A percentile compares a stretch with the other conserved stretches of the same genome.
These are phyloP conservation scores for Serripes groenlandicus DNA, from an alignment of 2,888 invertebrate genomes.

Conservation along the genomic window DNA sequence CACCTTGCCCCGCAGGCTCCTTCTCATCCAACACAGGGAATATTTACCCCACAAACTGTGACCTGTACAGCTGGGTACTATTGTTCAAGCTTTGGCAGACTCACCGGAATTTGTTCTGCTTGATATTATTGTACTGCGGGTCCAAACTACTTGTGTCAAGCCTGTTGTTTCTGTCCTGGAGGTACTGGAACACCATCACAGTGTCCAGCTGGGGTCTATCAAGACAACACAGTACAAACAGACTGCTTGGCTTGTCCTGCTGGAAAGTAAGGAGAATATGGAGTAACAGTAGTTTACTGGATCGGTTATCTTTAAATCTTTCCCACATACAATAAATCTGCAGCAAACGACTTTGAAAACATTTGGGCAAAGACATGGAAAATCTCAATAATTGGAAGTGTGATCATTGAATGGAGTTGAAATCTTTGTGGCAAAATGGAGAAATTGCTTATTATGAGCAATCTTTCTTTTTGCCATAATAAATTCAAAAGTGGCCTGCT, in stretches of 20 bases:
- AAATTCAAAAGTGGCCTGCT: too few relatives aligned
- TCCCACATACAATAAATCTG: too few relatives aligned
- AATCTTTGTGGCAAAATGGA: too few relatives aligned
- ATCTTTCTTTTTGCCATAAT: too few relatives aligned
- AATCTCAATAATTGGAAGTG: too few relatives aligned
- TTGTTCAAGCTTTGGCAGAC: slow-evolving; percentile 80
- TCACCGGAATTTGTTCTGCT: slow-evolving; percentile 80
- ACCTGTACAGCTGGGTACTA: slow-evolving; percentile 82
- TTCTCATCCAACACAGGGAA: slow-evolving; percentile 79
- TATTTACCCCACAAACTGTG: slow-evolving; percentile 78
- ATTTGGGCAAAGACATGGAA: too few relatives aligned
- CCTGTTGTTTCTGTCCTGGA: slow-evolving; percentile 83
- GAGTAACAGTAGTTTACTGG: too few relatives aligned
- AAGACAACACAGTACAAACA: slow-evolving; percentile 78
- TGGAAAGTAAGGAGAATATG: slow-evolving; percentile 84
- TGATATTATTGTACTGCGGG: slow-evolving; percentile 95
- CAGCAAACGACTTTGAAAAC: too few relatives aligned
- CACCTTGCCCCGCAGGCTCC: slow-evolving; percentile 83
- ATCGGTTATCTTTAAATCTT: too few relatives aligned
- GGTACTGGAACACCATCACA: slow-evolving; percentile 77
- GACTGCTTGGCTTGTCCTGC: slow-evolving; percentile 81
- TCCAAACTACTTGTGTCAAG: slow-evolving; percentile 86
- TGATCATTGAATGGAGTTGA: too few relatives aligned
- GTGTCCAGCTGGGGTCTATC: slow-evolving; percentile 81
- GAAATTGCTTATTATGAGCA: too few relatives aligned